Percentiles rank a stretch among this genome's conserved stretches.
Conservation (phyloP, 2,797 vertebrate genomes). For the Chelmon rostratus region DNA sequence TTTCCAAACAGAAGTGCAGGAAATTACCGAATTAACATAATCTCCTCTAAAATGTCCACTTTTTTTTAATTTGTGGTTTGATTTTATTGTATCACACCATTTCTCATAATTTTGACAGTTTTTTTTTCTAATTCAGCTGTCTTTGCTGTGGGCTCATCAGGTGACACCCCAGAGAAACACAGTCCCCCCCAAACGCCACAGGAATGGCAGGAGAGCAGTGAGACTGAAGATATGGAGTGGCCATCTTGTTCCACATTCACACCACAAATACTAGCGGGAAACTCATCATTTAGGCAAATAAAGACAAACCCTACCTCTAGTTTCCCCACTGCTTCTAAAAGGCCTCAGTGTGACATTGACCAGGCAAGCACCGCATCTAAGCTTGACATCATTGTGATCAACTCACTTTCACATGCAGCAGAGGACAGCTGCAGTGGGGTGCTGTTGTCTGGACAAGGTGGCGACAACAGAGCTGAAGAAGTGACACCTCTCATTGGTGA, state of each 20-base stretch:
- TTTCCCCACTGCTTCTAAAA: background rate
- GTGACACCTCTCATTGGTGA: background rate
- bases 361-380: background rate
- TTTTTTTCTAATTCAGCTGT: background rate
- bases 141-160: constrained; percentile 33
- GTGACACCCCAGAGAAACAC: background rate
- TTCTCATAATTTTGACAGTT: background rate
- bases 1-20: background rate
- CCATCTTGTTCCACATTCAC: constrained; percentile 53
- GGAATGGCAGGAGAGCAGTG: constrained; percentile 17
- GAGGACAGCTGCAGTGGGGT: background rate
- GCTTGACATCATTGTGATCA: constrained; percentile 13
- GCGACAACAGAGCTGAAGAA: background rate
- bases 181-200: constrained; percentile 6
- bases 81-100: background rate
- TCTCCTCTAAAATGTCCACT: background rate
- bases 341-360: background rate
- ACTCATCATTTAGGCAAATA: constrained; percentile 3
- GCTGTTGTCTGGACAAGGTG: background rate
- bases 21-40: background rate
- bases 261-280: constrained; percentile 9
- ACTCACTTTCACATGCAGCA: background rate
- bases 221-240: constrained; percentile 18
- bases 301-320: background rate
- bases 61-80: background rate